These are phyloP conservation scores for Caenorhabditis wallacei DNA, from an alignment of 2,888 invertebrate genomes.

Conservation along the genomic window DNA sequence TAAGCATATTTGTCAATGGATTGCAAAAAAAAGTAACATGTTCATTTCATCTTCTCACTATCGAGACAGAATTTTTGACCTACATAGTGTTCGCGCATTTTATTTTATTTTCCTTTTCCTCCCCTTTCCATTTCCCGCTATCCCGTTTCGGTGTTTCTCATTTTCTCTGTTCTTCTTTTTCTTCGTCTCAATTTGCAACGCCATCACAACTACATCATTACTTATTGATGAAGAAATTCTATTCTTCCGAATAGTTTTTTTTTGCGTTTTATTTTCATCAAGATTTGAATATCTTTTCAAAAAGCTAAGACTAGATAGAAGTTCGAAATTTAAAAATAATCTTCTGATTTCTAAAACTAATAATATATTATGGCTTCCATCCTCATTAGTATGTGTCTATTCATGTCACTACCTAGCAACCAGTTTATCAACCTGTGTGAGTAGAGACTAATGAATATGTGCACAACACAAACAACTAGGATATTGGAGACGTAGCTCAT, in stretches of 20 bases:
- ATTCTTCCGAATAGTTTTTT: no score
- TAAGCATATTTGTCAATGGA: no score
- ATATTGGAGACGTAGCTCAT: constrained; percentile 23
- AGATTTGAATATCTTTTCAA: no score
- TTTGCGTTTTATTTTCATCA: no score
- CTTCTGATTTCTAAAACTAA: no score
- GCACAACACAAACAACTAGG: not conserved
- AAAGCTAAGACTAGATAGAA: no score
- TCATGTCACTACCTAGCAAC: constrained; percentile 45
- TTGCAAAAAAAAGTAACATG: constrained; percentile 19
- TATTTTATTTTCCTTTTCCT: constrained; percentile 29
- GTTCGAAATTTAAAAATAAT: no score
- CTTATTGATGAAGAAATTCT: constrained; percentile 34
- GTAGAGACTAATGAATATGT: constrained; percentile 17
- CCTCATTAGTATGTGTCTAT: no score
- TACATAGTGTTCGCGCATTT: constrained; percentile 41
- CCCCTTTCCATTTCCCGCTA: constrained; percentile 1
- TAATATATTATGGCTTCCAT: no score
- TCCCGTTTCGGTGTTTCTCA: constrained; percentile 20
- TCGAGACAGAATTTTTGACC: constrained; percentile 44
- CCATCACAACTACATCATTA: constrained; percentile 17
- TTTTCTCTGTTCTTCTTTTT: constrained; percentile 4
- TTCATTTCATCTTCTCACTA: constrained; percentile 24
- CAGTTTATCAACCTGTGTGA: not conserved
- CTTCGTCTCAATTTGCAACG: constrained; percentile 14